Base-by-base conservation (phyloP, 1,140 invertebrate genomes). In the Drosophila bocki region DNA sequence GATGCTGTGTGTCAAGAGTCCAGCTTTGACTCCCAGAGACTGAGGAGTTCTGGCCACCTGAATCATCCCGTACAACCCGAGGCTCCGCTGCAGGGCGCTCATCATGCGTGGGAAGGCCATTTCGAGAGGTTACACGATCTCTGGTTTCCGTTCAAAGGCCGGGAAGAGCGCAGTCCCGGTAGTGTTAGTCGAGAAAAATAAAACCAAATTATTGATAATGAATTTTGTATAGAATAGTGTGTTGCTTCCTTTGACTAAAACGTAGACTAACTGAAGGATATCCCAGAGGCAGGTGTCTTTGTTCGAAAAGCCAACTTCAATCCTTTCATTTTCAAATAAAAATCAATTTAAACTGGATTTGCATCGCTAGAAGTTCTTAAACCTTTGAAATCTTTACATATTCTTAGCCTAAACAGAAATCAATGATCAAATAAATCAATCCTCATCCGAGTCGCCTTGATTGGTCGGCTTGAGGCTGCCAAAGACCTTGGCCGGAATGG, bases 401-500 rank as follows among this genome's bases (percentile, higher is more conserved):
- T 53, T 19, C 22, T 42, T 39, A 50, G 15, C 33, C 17, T 29
- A 35, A 42, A 22, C 12, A 13, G 4, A 60, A 44, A 37, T 53
- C 8, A 37, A n/a, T 37, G 22, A 51, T 35, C 19, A 19, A 32
- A 45, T 47, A 45, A 51, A 32, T 79, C 45, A 87, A 33, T 90
- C 84, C 48, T 88, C 84, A 35, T 88, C 84, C 9, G 85, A 88
- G 37, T 88, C 85, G 11, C 29, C 26, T 12, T 80, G 53, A 57
- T 64, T 87, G 22, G n/a, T 76, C 13, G 61, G 77, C 37, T 93
- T 93, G 0, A 98, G 94, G 76, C 96, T 95, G 68, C 97, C 97
- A 94, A 98, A 98, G 1, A 98, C 97, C 93, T 97, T 96, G 61
- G 95, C 95, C 44, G 97, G 97, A 79, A 98, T 95, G 50, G 94